Evolutionary conservation across 2,113 vertebrate species (phyloP), one percentile per base, ranked within the genome.

Genomic region (Brachionichthys hirsutus): DNA sequence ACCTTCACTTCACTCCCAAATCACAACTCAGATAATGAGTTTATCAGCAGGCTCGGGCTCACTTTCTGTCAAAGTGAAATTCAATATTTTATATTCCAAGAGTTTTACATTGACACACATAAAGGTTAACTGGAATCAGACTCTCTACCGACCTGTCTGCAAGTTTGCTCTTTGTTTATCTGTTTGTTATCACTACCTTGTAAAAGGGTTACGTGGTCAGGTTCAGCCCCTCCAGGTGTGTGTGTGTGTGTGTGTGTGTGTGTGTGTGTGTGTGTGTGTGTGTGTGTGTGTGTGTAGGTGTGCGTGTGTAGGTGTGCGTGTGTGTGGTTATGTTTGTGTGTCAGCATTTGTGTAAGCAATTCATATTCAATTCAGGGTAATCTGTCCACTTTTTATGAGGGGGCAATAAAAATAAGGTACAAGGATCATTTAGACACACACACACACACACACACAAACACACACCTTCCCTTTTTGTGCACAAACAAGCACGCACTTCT

Each of bases 341-440:
- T 30, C 24, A 30, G 24, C 24, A 30, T 38, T 38, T 38, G 12
- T 1, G 36, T 38, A 38, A 38, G 36, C 36, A 38, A 10, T 10
- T 38, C 12, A 38, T 75, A 42, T 54, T 47, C 43, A 43, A 35
- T n/a, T n/a, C n/a, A n/a, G 24, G 24, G 24, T 30, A 30, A 54
- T 64, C 55, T 53, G 6, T 63, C 2, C 17, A 55, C 10, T 42
- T 78, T 85, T 86, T 79, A 84, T 65, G 64, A 46, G 22, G 44
- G 47, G 38, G 55, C 68, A 90, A 90, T 30, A 85, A 82, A 59
- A n/a, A n/a, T n/a, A n/a, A 56, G 53, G 85, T 87, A 61, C 89
- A 89, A 90, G 60, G 88, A 80, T 84, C 79, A 70, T 63, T 62
- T 24, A 47, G 38, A 48, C 34, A 36, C 22, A 14, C 14, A 19